Base-by-base conservation (phyloP, 2,888 invertebrate species). In the Apeira syringaria region DNA sequence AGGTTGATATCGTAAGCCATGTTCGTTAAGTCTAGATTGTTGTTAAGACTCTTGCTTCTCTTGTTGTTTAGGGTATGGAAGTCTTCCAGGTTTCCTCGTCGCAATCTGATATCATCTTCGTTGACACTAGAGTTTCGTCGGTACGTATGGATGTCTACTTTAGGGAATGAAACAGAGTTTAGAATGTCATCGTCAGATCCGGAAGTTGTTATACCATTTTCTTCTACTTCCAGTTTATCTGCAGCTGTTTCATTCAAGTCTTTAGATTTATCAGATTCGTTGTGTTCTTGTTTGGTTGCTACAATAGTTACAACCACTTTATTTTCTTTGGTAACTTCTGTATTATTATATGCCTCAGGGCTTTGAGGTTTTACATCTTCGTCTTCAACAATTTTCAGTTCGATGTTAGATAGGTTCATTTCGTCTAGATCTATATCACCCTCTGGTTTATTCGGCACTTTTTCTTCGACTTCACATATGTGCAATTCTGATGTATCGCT, bases 361-460 rank as follows among this genome's bases (percentile, higher is more conserved):
- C 13, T 40, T 20, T 44, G 53, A 36, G 56, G 64, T 10, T 50
- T 44, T 31, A 64, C 53, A 22, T 89, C 89, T 62, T 81, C 79
- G 41, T 90, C 89, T 75, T 91, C 90, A 25, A 88, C 71, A 34
- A 91, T 91, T 74, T 88, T 87, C 17, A 91, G 74, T 58, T 91
- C 90, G 47, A 87, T 68, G 42, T 77, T 78, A 18, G 43, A 33
- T 20, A 84, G 60, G 56, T 82, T 81, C 34, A 80, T 64, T 48
- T 84, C 78, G 44, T 85, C 84, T 52, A 78, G 54, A 47, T 82
- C 80, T 51, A 73, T 61, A 42, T 85, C 83, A 12, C 53, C 59
- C n/a, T 71, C 71, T 25, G 50, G 49, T 43, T 64, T 70, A 30
- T 60, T 48, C 27, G 37, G 39, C 25, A 35, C 60, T 39, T 62